Evolutionary conservation across 2,888 invertebrate species (phyloP).

Genomic region (Pristionchus arcanus): DNA sequence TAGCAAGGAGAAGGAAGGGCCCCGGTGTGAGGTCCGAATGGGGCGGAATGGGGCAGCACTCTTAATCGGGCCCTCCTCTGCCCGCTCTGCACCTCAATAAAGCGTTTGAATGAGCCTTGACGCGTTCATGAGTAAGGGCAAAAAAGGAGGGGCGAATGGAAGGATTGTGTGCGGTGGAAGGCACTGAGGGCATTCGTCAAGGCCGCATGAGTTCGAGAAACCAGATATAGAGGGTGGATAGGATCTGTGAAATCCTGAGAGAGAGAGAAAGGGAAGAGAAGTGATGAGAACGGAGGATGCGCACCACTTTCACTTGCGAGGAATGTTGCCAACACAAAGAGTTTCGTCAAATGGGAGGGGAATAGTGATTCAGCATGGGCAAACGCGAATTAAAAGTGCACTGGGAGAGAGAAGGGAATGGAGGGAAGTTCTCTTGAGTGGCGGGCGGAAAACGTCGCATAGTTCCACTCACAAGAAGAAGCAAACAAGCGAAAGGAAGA

Average conservation of each 20-base stretch:
- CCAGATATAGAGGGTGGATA: neutral
- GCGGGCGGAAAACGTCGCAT: neutral
- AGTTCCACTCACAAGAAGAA: neutral
- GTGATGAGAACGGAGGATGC: slow-evolving; percentile 26
- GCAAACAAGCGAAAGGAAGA: neutral
- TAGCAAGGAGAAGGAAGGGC: neutral
- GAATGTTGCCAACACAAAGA: slow-evolving; percentile 38
- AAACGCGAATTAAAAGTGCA: slow-evolving; percentile 49
- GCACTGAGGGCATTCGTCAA: slow-evolving; percentile 29
- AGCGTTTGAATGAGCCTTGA: slow-evolving; percentile 37
- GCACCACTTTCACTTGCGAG: slow-evolving; percentile 32
- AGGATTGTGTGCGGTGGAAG: slow-evolving; percentile 16
- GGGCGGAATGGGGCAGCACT: neutral
- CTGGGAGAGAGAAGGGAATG: neutral
- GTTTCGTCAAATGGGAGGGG: neutral
- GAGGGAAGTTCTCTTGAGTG: neutral
- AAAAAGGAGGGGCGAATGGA: neutral
- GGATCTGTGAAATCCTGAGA: slow-evolving; percentile 5
- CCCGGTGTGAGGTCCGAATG: neutral
- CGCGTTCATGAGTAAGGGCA: neutral
- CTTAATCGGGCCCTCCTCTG: neutral
- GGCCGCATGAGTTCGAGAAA: slow-evolving; percentile 29
- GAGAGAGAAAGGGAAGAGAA: slow-evolving; percentile 15
- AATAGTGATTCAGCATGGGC: slow-evolving; percentile 6
- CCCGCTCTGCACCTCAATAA: slow-evolving; percentile 16